Base-by-base conservation (phyloP, 2,113 vertebrate genomes). In the Triplophysa tibetana region DNA sequence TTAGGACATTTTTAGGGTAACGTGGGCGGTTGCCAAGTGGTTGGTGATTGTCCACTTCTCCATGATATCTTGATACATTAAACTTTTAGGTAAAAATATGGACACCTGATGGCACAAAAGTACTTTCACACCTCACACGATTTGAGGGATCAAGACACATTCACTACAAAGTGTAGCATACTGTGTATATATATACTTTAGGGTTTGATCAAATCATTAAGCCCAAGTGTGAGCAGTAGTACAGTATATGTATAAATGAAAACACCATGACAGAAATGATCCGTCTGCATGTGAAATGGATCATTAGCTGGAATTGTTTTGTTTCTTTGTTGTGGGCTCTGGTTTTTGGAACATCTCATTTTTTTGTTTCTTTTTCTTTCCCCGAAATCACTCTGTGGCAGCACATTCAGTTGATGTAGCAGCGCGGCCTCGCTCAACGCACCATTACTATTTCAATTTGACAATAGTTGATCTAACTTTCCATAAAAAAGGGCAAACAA, bases 391-490 rank as follows among this genome's bases (percentile, higher is more conserved):
- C 48, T 60, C 29, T 62, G 56, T 62, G 54, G 72, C 54, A 80
- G 41, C 29, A 75, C 63, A 67, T 33, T 45, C 23, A 76, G 54
- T 58, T 63, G 73, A 70, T 75, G 33, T 63, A 70, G 52, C 64
- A 76, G 17, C 17, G 19, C 6, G 16, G 54, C 38, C 24, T 41
- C 52, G 75, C 67, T 81, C 54, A 58, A 21, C n/a, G 54, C 54
- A 58, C 54, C 54, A 58, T 69, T 81, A 56, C 54, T n/a, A 63
- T 74, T 81, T 65, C 21, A 66, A 62, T 75, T 74, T 70, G 65
- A 60, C 72, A 70, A 52, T 41, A 33, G 43, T 50, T 70, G 56
- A 56, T 33, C 26, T 61, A 63, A 76, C 68, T 54, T 65, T 52
- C 21, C 68, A 69, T 78, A 78, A 19, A 66, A 66, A 63, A 50